phyloP scores from a whole-genome alignment of 2,888 invertebrate species.

The Nymphalis urticae region DNA sequence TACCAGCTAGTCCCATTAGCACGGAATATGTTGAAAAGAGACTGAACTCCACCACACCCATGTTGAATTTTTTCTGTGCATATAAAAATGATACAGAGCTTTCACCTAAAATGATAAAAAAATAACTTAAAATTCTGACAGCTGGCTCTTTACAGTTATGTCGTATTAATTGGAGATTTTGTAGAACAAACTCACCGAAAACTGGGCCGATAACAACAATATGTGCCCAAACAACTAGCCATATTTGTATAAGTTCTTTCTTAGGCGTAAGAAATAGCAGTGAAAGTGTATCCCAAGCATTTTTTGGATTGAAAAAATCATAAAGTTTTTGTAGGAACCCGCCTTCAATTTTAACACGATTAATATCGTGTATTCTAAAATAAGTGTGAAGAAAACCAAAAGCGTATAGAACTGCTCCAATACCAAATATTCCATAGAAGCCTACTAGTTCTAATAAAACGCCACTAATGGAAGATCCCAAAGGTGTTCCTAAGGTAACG shows the following conservation, averaged over 20 bases:
- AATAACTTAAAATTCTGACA: background rate
- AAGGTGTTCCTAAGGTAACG: conserved; percentile 73
- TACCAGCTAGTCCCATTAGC: conserved; percentile 77
- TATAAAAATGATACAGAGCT: conserved; percentile 73
- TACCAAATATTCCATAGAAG: conserved; percentile 71
- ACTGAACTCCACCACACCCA: conserved; percentile 77
- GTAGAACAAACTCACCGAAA: conserved; percentile 56
- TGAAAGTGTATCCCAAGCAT: conserved; percentile 69
- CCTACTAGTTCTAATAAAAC: conserved; percentile 70
- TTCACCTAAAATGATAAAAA: conserved; percentile 71
- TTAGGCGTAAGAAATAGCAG: conserved; percentile 58
- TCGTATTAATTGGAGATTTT: background rate
- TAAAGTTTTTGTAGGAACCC: conserved; percentile 50
- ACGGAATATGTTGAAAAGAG: conserved; percentile 75
- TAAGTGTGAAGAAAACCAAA: conserved; percentile 64
- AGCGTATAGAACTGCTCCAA: conserved; percentile 56
- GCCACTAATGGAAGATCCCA: conserved; percentile 78
- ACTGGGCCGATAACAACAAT: conserved; percentile 72
- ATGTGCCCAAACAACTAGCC: conserved; percentile 67
- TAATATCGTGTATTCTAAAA: conserved; percentile 65
- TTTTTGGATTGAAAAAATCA: conserved; percentile 63
- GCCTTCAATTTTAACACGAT: conserved; percentile 53
- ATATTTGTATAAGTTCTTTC: conserved; percentile 54
- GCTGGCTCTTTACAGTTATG: no score
- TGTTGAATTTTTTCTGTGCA: conserved; percentile 72